Base-by-base conservation (phyloP, 2,888 invertebrate genomes). In the Ectemnius continuus region DNA sequence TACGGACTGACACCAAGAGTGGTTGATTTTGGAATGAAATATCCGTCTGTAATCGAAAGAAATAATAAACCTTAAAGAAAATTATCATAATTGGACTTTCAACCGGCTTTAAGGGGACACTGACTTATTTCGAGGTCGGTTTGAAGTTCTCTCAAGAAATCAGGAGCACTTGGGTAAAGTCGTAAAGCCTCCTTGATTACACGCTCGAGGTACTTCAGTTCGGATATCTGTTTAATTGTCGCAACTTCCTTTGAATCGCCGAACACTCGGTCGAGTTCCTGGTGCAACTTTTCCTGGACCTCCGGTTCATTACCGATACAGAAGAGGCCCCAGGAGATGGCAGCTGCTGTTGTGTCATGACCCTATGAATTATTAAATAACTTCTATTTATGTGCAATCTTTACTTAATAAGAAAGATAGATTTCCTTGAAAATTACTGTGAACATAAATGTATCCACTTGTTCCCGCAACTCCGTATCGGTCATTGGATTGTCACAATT, bases 401-500 rank as follows among this genome's bases (percentile, higher is more conserved):
- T 1, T 52, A 52, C 52, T 16, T 16, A 52, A 52, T n/a, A 16
- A 52, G 8, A 36, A 6, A 36, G 0, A 36, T 36, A 3, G 23
- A 23, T 23, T 23, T 23, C 16, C 52, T 52, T 16, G 1, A 52
- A 1, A 58, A 2, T 58, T 87, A 94, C 94, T 88, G 93, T 95
- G 88, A 95, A 95, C 94, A 95, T 94, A 81, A 95, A 95, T 0
- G 95, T 95, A 79, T 95, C 94, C 0, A 95, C 94, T 91, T 95
- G 94, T 86, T 95, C 94, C 67, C 94, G 91, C 58, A 95, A 92
- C 74, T 93, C 93, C 45, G 93, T 87, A 76, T 94, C 93, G 8
- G 92, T 92, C 59, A 95, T 89, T 4, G 92, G 93, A 74, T 92
- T 88, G 0, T 93, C 94, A 79, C 94, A 93, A 14, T 93, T 92